These are phyloP conservation scores for Druceiella hillmani DNA, from an alignment of 2,888 invertebrate species.

Conservation along the genomic window DNA sequence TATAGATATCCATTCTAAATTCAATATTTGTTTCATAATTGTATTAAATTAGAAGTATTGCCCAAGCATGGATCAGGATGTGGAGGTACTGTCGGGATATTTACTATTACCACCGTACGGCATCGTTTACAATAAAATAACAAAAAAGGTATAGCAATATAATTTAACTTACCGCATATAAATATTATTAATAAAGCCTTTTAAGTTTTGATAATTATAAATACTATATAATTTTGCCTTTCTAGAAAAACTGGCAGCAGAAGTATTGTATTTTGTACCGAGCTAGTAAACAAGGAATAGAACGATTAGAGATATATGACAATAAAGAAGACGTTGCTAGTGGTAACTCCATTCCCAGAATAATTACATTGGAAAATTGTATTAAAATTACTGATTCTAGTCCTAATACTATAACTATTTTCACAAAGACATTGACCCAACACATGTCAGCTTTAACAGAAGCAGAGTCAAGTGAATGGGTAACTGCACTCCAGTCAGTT, in stretches of 20 bases:
- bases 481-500: conserved; percentile 71
- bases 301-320: conserved; percentile 81
- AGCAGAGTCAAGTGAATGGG: conserved; percentile 70
- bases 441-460: conserved; percentile 57
- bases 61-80: conserved; percentile 77
- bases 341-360: conserved; percentile 62
- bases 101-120: conserved; percentile 73
- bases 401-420: conserved; percentile 61
- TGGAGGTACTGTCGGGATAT: conserved; percentile 69
- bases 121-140: conserved; percentile 69
- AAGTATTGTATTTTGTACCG: conserved; percentile 73
- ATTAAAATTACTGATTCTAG: conserved; percentile 72
- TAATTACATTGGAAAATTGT: conserved; percentile 81
- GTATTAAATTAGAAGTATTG: no score
- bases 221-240: conserved; percentile 28
- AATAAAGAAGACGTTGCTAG: conserved; percentile 64
- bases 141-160: conserved; percentile 56
- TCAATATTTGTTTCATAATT: no score
- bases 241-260: conserved; percentile 82
- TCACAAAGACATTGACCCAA: conserved; percentile 69
- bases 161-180: conserved; percentile 4
- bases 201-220: conserved; percentile 16
- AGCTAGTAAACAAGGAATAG: conserved; percentile 80
- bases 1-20: no score
- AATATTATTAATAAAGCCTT: conserved; percentile 6